Evolutionary conservation across 2,113 vertebrate species (phyloP).

Genomic region (Paramormyrops kingsleyae): DNA sequence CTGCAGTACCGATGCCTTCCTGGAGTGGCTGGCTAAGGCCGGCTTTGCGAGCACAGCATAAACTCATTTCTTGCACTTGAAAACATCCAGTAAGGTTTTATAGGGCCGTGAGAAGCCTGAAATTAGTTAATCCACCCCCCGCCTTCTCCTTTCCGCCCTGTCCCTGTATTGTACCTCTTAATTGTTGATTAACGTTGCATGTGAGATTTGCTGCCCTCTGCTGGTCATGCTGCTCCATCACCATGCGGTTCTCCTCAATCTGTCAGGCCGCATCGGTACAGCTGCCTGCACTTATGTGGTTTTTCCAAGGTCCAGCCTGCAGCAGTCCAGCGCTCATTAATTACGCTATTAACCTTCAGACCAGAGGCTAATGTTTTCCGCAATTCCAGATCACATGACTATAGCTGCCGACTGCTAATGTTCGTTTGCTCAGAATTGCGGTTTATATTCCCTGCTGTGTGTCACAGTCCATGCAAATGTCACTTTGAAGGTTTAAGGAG

Average conservation of each 20-base stretch:
- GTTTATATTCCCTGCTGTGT: not conserved
- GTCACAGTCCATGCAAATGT: not conserved
- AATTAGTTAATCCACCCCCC: not conserved
- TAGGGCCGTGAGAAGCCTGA: slow-evolving; percentile 3
- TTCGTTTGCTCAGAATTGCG: not conserved
- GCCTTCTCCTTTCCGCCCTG: not conserved
- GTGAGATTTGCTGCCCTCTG: not conserved
- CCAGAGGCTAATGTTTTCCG: not conserved
- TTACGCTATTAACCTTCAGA: not conserved
- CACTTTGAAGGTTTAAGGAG: not conserved
- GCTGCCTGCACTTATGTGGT: not conserved
- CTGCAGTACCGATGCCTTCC: not conserved
- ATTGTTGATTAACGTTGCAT: not conserved
- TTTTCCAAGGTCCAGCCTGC: not conserved
- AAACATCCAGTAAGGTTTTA: slow-evolving; percentile 10
- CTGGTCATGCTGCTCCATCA: not conserved
- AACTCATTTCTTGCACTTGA: slow-evolving; percentile 9
- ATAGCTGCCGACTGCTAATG: not conserved
- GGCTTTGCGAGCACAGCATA: not conserved
- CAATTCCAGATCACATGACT: not conserved
- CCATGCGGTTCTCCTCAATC: not conserved
- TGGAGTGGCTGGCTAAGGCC: not conserved
- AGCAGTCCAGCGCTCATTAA: not conserved
- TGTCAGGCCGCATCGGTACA: not conserved
- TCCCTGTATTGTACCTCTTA: slow-evolving; percentile 4